A percentile compares a stretch with the other conserved stretches of the same genome.
These are phyloP conservation scores for Penaeus chinensis DNA, from an alignment of 1,140 invertebrate genomes.

Conservation along the genomic window DNA sequence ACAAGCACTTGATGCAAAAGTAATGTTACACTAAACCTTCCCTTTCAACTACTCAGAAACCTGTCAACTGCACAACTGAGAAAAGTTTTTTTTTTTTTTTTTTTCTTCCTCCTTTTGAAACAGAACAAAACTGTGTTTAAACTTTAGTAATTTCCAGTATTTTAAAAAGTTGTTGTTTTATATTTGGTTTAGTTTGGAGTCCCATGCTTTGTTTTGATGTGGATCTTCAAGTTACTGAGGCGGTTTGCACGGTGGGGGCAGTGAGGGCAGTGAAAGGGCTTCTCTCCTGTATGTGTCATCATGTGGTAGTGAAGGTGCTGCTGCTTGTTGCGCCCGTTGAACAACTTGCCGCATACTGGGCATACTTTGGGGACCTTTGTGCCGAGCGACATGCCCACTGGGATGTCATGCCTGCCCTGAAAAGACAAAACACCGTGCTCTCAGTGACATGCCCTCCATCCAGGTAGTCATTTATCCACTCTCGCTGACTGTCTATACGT, in stretches of 20 bases:
- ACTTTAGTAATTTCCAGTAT: no score
- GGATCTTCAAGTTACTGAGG: constrained; percentile 54
- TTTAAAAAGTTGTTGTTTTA: no score
- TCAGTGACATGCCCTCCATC: constrained; percentile 46
- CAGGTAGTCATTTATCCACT: constrained; percentile 37
- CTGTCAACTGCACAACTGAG: no score
- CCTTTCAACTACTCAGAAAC: no score
- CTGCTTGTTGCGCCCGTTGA: constrained; percentile 91
- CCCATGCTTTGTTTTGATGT: constrained; percentile 52
- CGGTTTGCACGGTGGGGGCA: constrained; percentile 62
- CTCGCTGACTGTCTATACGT: constrained; percentile 10
- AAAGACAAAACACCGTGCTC: constrained; percentile 56
- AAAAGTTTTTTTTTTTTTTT: no score
- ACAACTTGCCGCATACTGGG: constrained; percentile 97
- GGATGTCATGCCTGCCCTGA: constrained; percentile 55
- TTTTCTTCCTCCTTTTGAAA: no score
- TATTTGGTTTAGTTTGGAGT: not conserved
- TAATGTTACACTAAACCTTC: no score
- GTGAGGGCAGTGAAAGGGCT: constrained; percentile 93
- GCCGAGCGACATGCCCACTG: constrained; percentile 47
- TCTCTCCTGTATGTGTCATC: constrained; percentile 96
- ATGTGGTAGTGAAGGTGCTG: constrained; percentile 87
- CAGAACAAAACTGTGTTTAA: no score
- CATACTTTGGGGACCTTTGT: constrained; percentile 70
- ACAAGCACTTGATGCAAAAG: no score